phyloP scores from a whole-genome alignment of 2,113 vertebrate species.

The Ariopsis seemanni region DNA sequence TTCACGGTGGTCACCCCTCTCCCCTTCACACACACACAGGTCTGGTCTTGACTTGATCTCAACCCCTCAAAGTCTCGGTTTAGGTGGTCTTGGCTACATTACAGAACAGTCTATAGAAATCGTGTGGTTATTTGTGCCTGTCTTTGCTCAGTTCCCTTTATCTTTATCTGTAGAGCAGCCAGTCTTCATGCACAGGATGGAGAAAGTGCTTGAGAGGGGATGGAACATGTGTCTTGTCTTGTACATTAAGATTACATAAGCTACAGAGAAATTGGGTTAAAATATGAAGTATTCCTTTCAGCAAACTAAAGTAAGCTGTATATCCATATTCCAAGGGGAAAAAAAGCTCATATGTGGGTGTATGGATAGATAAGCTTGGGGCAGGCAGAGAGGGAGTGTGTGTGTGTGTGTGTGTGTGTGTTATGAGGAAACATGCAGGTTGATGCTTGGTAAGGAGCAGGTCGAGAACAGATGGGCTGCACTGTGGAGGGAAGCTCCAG shows the following conservation, averaged over 20 bases:
- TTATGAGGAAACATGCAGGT: constrained; percentile 20
- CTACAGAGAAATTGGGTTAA: neutral
- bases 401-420: constrained; percentile 32
- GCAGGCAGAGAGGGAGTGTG: constrained; percentile 22
- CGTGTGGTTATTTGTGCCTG: neutral
- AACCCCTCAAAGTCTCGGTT: too few relatives aligned
- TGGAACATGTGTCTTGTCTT: neutral
- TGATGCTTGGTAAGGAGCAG: constrained; percentile 43
- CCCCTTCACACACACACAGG: too few relatives aligned
- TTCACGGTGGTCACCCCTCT: too few relatives aligned
- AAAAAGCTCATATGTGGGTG: neutral
- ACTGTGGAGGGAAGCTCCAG: constrained; percentile 45
- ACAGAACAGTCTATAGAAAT: neutral
- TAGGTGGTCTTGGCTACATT: too few relatives aligned
- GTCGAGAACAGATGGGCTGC: constrained; percentile 54
- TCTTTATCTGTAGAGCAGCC: constrained; percentile 86
- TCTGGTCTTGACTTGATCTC: too few relatives aligned
- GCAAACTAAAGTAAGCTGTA: neutral
- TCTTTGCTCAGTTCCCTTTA: constrained; percentile 54
- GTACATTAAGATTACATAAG: neutral
- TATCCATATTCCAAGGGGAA: neutral
- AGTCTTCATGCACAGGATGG: constrained; percentile 74
- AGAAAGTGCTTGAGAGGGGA: constrained; percentile 75
- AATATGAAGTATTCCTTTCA: neutral
- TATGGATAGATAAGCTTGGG: constrained; percentile 13